Base-by-base conservation (phyloP, 2,113 vertebrate genomes). In the Albula glossodonta region DNA sequence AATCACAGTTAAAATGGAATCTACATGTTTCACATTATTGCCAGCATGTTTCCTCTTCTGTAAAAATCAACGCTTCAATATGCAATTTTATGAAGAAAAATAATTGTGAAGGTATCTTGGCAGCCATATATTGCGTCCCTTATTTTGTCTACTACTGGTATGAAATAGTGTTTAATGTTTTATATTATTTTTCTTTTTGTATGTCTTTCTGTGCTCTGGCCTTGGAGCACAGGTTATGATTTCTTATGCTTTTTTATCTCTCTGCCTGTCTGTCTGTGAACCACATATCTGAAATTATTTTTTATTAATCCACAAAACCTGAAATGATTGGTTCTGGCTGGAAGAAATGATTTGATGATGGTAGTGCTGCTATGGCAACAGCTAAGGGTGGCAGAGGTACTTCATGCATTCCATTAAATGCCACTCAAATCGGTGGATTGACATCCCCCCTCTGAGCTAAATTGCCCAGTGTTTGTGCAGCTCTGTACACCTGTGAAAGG, bases 331-430 rank as follows among this genome's bases (percentile, higher is more conserved):
- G 22, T n/a, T 74, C n/a, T 74, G 70, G n/a, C 70, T 25, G 70
- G 22, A 74, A 74, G n/a, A 74, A 74, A 74, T 25, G 22, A 31
- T 31, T 74, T 25, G 70, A 31, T 74, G 70, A 31, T 74, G 10
- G n/a, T 74, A 66, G 70, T 22, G 70, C n/a, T 74, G 70, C 70
- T 74, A 74, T 74, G 70, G n/a, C 70, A 74, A 74, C 70, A 31
- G n/a, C 70, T 74, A 25, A 10, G 22, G 70, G 70, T 25, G 70
- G 31, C n/a, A 1, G 22, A 56, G 6, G 70, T n/a, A 25, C 70
- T 74, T 8, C 5, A 8, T 8, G 19, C 31, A 41, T 41, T 41
- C 31, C 31, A 41, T 41, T 41, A 41, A 41, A 41, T 41, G 31
- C 31, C 6, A 7, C 70, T n/a, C 70, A 25, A 22, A n/a, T 74